These are phyloP conservation scores for Chaenodraco wilsoni DNA, from an alignment of 2,797 vertebrate genomes.

Conservation along the genomic window DNA sequence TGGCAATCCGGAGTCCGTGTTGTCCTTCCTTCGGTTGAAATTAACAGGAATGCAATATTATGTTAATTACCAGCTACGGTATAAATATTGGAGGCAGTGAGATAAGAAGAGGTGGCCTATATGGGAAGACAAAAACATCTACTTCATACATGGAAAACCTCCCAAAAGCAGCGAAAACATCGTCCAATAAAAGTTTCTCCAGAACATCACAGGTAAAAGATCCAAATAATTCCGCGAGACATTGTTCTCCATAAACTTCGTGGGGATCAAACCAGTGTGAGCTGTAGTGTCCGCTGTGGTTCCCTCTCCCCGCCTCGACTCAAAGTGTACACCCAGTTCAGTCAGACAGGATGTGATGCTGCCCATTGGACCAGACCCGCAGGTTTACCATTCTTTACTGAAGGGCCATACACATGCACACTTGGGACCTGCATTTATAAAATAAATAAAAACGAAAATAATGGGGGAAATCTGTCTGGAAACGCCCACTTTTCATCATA, in stretches of 20 bases:
- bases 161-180: constrained; percentile 55
- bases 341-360: constrained; percentile 68
- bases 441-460: not conserved
- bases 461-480: not conserved
- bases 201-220: constrained; percentile 46
- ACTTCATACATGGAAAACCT: constrained; percentile 59
- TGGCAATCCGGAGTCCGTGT: constrained; percentile 74
- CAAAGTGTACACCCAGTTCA: constrained; percentile 64
- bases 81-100: constrained; percentile 73
- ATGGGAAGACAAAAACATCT: constrained; percentile 30
- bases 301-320: constrained; percentile 57
- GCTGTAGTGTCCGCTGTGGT: constrained; percentile 21
- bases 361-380: constrained; percentile 32
- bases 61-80: constrained; percentile 73
- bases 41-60: constrained; percentile 71
- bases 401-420: not conserved
- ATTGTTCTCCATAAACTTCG: constrained; percentile 35
- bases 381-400: constrained; percentile 20
- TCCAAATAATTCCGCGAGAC: constrained; percentile 41
- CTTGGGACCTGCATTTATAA: not conserved
- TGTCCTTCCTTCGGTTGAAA: constrained; percentile 76
- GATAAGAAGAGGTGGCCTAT: constrained; percentile 47
- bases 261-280: constrained; percentile 28
- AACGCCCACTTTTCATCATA: not conserved
- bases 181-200: constrained; percentile 66